Evolutionary conservation across 64 coral and sea anemone genomes (phyloP).

Genomic region (Orbicella faveolata): DNA sequence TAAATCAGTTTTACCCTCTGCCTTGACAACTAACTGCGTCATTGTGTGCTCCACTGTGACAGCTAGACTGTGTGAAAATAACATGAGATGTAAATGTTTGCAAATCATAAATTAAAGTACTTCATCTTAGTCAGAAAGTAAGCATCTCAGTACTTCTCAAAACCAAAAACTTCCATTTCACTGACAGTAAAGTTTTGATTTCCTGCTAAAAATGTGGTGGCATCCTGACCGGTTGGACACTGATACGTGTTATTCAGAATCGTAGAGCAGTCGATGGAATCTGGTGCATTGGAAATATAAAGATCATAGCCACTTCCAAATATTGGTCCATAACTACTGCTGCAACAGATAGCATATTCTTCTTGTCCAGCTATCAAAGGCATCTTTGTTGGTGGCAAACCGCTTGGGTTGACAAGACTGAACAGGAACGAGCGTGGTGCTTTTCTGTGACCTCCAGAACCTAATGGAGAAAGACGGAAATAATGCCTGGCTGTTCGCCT

Average conservation of each 20-base stretch:
- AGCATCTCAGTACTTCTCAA: not conserved
- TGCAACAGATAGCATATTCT: constrained; percentile 29
- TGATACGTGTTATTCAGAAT: constrained; percentile 22
- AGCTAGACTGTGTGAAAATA: too few relatives aligned
- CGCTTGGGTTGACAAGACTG: constrained; percentile 24
- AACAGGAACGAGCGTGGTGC: constrained; percentile 39
- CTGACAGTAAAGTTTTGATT: constrained; percentile 24
- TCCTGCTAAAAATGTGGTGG: not conserved
- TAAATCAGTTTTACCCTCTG: too few relatives aligned
- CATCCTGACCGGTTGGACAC: constrained; percentile 9
- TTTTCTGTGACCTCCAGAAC: not conserved
- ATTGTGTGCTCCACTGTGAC: too few relatives aligned
- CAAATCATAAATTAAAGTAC: too few relatives aligned
- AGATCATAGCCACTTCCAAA: constrained; percentile 45
- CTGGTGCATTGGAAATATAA: not conserved
- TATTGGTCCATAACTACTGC: not conserved
- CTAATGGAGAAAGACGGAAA: not conserved
- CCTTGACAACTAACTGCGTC: too few relatives aligned
- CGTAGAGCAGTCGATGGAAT: not conserved
- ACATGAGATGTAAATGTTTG: too few relatives aligned
- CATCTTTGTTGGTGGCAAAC: constrained; percentile 28
- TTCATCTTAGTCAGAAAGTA: too few relatives aligned
- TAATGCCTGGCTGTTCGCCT: not conserved
- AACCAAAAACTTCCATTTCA: constrained; percentile 37
- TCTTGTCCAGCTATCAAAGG: constrained; percentile 13